A percentile compares a stretch with the other conserved stretches of the same genome.
Evolutionary conservation across 2,888 invertebrate genomes (phyloP).

Genomic region (Siphlonurus alternatus): DNA sequence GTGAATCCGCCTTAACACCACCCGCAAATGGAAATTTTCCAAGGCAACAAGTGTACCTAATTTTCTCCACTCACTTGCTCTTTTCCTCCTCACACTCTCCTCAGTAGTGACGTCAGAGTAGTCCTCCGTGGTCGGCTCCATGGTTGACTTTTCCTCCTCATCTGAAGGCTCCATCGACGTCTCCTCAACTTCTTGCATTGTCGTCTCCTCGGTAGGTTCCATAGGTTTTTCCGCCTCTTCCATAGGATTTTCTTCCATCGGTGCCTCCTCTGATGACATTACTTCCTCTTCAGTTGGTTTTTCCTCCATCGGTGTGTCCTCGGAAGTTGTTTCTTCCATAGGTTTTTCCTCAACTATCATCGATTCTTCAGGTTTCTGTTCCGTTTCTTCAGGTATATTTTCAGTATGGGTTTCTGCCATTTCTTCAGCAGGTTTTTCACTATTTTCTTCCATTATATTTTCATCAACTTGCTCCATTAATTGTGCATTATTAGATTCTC

Average conservation of each 20-base stretch:
- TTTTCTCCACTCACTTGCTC: neutral
- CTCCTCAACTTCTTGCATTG: neutral
- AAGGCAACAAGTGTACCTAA: too few species aligned
- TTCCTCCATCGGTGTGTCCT: neutral
- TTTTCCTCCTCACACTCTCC: neutral
- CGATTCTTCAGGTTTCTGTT: neutral
- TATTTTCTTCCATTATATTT: neutral
- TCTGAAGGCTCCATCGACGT: neutral
- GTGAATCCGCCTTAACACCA: too few species aligned
- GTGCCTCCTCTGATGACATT: neutral
- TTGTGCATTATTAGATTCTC: neutral
- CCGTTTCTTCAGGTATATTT: too few species aligned
- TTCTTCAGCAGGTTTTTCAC: too few species aligned
- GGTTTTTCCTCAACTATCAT: neutral
- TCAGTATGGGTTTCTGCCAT: too few species aligned
- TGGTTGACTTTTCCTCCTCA: neutral
- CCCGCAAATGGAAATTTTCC: too few species aligned
- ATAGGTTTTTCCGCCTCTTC: conserved; percentile 2
- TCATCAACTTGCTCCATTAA: neutral
- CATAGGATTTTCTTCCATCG: neutral
- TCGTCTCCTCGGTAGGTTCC: neutral
- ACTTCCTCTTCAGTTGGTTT: neutral
- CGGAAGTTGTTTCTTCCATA: neutral
- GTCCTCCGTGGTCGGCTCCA: neutral
- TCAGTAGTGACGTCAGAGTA: neutral